Conservation (phyloP, 2,888 invertebrate genomes). For the Labia minor region DNA sequence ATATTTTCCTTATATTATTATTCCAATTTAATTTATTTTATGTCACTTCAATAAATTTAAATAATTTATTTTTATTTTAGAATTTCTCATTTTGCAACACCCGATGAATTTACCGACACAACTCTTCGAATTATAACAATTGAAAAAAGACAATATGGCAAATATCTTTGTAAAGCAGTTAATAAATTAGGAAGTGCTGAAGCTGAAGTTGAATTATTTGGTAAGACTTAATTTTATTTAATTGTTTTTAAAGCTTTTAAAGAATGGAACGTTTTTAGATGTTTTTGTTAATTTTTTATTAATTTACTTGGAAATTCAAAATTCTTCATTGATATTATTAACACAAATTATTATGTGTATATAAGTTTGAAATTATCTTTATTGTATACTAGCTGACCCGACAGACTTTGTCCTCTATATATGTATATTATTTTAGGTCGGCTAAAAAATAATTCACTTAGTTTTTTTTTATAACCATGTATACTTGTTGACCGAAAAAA, state of each 20-base stretch:
- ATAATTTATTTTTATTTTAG: constrained; percentile 35
- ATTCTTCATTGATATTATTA: neutral
- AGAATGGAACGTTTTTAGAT: neutral
- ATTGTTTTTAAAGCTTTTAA: neutral
- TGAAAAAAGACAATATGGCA: constrained; percentile 79
- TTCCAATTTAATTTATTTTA: constrained; percentile 9
- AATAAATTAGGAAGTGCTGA: constrained; percentile 79
- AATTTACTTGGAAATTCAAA: no score
- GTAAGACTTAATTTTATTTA: constrained; percentile 41
- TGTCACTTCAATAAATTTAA: neutral
- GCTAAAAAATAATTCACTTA: no score
- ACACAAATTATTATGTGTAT: neutral
- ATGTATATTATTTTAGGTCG: no score
- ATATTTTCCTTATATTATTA: neutral
- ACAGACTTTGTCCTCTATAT: no score
- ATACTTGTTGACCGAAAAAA: no score
- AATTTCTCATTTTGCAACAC: constrained; percentile 81
- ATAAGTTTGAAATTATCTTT: neutral
- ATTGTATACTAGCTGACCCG: no score
- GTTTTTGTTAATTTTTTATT: neutral
- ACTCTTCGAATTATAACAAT: constrained; percentile 80
- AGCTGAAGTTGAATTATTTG: constrained; percentile 69
- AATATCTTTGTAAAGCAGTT: constrained; percentile 75
- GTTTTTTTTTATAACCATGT: no score
- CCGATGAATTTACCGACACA: constrained; percentile 85